These are phyloP conservation scores for Tenthredo amoena DNA, from an alignment of 2,888 invertebrate genomes.

Conservation along the genomic window DNA sequence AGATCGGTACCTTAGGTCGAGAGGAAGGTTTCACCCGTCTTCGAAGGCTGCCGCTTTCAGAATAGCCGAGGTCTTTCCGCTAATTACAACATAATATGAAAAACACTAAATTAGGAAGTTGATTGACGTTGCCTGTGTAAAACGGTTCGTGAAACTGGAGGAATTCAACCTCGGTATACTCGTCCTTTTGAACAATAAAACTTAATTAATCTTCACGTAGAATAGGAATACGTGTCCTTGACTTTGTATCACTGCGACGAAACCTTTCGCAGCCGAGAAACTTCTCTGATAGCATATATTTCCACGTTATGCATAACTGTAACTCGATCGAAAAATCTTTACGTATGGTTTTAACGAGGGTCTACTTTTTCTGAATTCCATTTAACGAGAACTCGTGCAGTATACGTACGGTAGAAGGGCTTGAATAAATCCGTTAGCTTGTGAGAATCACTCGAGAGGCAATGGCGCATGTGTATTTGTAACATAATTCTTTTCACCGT, in stretches of 20 bases:
- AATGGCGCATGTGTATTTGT: constrained; percentile 40
- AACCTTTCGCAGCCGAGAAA: not conserved
- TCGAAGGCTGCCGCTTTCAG: constrained; percentile 41
- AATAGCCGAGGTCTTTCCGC: constrained; percentile 26
- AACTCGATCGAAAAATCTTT: constrained; percentile 21
- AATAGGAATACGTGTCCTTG: constrained; percentile 10
- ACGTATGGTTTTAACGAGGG: not conserved
- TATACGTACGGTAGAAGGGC: constrained; percentile 17
- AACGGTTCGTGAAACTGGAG: not conserved
- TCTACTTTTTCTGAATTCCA: not conserved
- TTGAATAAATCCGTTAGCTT: constrained; percentile 45
- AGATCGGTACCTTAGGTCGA: constrained; percentile 12
- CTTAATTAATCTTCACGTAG: not conserved
- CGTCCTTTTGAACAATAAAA: constrained; percentile 14
- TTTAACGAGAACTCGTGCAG: constrained; percentile 36
- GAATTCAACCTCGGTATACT: constrained; percentile 37
- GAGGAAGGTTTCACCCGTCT: constrained; percentile 43
- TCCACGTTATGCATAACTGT: constrained; percentile 13
- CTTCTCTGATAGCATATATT: not conserved
- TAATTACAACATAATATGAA: constrained; percentile 43
- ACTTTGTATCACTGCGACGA: not conserved
- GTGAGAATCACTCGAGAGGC: constrained; percentile 26
- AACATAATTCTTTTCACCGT: constrained; percentile 46
- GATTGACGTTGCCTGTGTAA: constrained; percentile 40
- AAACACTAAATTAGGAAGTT: constrained; percentile 38